A percentile compares a stretch with the other conserved stretches of the same genome.
These are phyloP conservation scores for Ethmia dodecea DNA, from an alignment of 2,888 invertebrate genomes.

Conservation along the genomic window DNA sequence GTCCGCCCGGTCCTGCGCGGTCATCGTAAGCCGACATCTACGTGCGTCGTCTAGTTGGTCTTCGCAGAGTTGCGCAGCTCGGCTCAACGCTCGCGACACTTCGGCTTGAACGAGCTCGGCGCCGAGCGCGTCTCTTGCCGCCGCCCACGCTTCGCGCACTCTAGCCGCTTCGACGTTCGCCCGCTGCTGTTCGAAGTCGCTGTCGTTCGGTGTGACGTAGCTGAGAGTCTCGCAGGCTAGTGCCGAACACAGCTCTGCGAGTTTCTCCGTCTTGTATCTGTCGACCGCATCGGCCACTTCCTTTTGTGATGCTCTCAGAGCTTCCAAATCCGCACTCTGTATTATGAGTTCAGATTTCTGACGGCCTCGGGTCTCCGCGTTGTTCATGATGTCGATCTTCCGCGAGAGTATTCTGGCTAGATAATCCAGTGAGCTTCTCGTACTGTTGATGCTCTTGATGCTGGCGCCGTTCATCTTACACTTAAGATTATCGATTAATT, in stretches of 20 bases:
- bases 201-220: conserved; percentile 66
- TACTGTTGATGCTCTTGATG: conserved; percentile 52
- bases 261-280: conserved; percentile 82
- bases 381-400: conserved; percentile 75
- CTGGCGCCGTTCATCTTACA: conserved; percentile 79
- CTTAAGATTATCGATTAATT: conserved; percentile 84
- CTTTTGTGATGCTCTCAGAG: conserved; percentile 74
- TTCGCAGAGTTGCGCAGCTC: conserved; percentile 84
- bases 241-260: conserved; percentile 83
- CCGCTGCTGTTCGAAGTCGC: conserved; percentile 55
- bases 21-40: conserved; percentile 77
- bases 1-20: conserved; percentile 82
- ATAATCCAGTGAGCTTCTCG: conserved; percentile 79
- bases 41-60: conserved; percentile 74
- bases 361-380: conserved; percentile 36
- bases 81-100: conserved; percentile 84
- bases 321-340: conserved; percentile 69
- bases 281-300: conserved; percentile 79
- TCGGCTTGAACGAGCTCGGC: conserved; percentile 87
- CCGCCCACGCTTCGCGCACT: conserved; percentile 85
- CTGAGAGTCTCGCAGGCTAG: conserved; percentile 84
- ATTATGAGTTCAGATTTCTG: conserved; percentile 52
- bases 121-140: conserved; percentile 86
- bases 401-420: conserved; percentile 86
- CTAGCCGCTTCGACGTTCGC: conserved; percentile 79